These are phyloP conservation scores for Epinephelus coioides DNA, from an alignment of 2,797 vertebrate genomes.

Conservation along the genomic window DNA sequence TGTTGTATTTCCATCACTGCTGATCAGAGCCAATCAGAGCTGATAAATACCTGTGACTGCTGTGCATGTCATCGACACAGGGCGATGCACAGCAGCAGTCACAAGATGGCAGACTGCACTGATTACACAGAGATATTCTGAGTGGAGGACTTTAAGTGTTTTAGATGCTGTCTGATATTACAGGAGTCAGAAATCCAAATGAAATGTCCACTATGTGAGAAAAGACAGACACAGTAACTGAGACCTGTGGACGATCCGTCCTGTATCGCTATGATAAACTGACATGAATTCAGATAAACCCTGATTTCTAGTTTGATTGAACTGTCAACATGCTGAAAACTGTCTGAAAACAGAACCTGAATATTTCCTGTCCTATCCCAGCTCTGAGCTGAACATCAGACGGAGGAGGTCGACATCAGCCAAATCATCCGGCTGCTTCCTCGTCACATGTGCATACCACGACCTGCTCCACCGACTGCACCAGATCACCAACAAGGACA, in stretches of 20 bases:
- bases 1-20: too few species aligned
- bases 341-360: conserved; percentile 1
- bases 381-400: conserved; percentile 72
- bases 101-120: too few species aligned
- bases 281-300: conserved; percentile 5
- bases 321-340: conserved; percentile 2
- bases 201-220: neutral
- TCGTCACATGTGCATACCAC: conserved; percentile 90
- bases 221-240: neutral
- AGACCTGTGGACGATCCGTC: neutral
- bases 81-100: too few species aligned
- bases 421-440: conserved; percentile 83
- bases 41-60: too few species aligned
- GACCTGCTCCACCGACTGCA: conserved; percentile 87
- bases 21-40: too few species aligned
- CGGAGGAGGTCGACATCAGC: conserved; percentile 84
- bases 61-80: too few species aligned
- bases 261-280: neutral
- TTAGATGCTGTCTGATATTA: neutral
- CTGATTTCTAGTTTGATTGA: neutral
- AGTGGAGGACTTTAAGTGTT: too few species aligned
- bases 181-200: neutral
- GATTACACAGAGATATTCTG: too few species aligned
- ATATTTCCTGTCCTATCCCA: conserved; percentile 23
- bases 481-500: conserved; percentile 79